phyloP scores from a whole-genome alignment of 2,888 invertebrate genomes.

The Parnassius apollo region DNA sequence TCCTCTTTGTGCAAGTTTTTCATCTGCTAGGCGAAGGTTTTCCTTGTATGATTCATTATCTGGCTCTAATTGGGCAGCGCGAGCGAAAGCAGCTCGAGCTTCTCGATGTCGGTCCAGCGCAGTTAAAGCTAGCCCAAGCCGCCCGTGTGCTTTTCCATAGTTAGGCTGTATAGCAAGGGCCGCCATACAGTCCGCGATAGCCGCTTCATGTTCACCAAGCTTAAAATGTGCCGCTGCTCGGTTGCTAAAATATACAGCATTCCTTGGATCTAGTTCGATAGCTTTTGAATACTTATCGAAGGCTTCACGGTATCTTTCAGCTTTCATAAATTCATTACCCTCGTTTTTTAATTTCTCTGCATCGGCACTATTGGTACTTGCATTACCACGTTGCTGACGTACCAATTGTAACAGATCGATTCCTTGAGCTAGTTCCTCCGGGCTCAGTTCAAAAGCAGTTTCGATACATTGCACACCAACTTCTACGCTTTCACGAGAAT shows the following conservation, averaged over 20 bases:
- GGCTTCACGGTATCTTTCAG: slow-evolving; percentile 86
- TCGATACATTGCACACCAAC: slow-evolving; percentile 97
- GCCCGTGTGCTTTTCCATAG: slow-evolving; percentile 97
- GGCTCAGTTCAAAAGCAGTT: slow-evolving; percentile 89
- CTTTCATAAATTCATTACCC: slow-evolving; percentile 94
- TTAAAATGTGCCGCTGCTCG: slow-evolving; percentile 97
- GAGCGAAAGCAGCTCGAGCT: slow-evolving; percentile 92
- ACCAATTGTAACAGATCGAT: slow-evolving; percentile 61
- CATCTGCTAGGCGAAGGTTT: slow-evolving; percentile 92
- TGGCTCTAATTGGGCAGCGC: slow-evolving; percentile 95
- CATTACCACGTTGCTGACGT: slow-evolving; percentile 41
- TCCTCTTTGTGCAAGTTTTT: slow-evolving; percentile 84
- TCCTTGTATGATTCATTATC: slow-evolving; percentile 94
- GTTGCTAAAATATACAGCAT: slow-evolving; percentile 98
- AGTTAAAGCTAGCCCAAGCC: slow-evolving; percentile 93
- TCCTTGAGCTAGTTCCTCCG: slow-evolving; percentile 62
- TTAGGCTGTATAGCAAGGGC: slow-evolving; percentile 94
- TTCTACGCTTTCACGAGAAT: slow-evolving; percentile 89
- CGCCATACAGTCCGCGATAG: slow-evolving; percentile 94
- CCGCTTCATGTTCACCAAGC: slow-evolving; percentile 89
- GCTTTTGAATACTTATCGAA: slow-evolving; percentile 93
- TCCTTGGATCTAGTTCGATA: slow-evolving; percentile 91
- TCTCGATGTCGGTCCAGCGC: slow-evolving; percentile 90
- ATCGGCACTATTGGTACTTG: slow-evolving; percentile 74
- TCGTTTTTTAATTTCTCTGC: slow-evolving; percentile 94